A percentile compares a stretch with the other conserved stretches of the same genome.
Evolutionary conservation across 2,113 vertebrate genomes (phyloP).

Genomic region (Alectura lathami): DNA sequence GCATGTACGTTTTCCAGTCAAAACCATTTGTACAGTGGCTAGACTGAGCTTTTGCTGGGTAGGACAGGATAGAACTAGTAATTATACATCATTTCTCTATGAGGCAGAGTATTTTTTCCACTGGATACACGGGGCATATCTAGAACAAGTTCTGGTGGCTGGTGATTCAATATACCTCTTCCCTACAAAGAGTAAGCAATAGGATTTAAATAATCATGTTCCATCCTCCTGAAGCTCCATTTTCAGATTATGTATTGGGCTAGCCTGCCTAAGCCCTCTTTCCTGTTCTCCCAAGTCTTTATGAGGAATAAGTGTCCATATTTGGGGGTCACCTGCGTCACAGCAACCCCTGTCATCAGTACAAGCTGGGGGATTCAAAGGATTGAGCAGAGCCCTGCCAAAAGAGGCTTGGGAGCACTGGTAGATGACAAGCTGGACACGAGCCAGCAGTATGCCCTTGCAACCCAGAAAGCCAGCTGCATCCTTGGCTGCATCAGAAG

Average conservation of each 20-base stretch:
- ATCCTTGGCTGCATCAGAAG: too few relatives aligned
- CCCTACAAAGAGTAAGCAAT: slow-evolving; percentile 31
- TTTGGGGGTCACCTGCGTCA: too few relatives aligned
- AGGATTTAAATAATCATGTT: not conserved
- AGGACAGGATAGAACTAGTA: not conserved
- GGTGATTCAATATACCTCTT: not conserved
- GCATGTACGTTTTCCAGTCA: not conserved
- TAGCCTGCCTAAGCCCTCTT: not conserved
- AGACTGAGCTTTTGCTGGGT: not conserved
- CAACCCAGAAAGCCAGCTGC: too few relatives aligned
- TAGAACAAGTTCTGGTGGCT: not conserved
- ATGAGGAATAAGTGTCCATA: not conserved
- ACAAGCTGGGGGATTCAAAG: too few relatives aligned
- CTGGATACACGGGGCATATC: not conserved
- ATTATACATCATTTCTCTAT: not conserved
- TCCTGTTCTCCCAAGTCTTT: not conserved
- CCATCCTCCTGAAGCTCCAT: not conserved
- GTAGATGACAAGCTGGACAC: too few relatives aligned
- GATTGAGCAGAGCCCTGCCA: too few relatives aligned
- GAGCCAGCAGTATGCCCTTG: too few relatives aligned
- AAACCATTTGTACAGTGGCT: not conserved
- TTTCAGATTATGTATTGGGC: not conserved
- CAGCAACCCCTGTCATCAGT: too few relatives aligned
- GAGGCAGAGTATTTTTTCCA: not conserved
- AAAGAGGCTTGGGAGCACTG: too few relatives aligned